Evolutionary conservation across 2,888 invertebrate species (phyloP), one percentile per base, ranked within the genome.

Genomic region (Harmothoe impar): DNA sequence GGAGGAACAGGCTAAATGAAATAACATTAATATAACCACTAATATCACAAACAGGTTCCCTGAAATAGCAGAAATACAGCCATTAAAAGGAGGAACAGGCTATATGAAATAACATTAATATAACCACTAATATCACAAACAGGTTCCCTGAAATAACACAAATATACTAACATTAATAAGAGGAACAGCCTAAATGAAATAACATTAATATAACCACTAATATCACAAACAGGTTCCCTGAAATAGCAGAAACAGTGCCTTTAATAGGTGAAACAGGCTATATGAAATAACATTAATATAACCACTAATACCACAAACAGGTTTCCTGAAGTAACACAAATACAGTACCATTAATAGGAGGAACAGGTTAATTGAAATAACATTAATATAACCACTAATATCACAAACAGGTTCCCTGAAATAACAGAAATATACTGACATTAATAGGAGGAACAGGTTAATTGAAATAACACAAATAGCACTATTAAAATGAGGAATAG

Each of bases 181-280:
- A 98, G 98, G n/a, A n/a, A n/a, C 92, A 98, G 95, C 7, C n/a
- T n/a, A n/a, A n/a, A n/a, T n/a, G n/a, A n/a, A n/a, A n/a, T n/a
- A n/a, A n/a, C n/a, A n/a, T n/a, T n/a, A n/a, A n/a, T n/a, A 97
- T 97, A 91, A 98, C 98, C 91, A 98, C 98, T 91, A 98, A 96
- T 92, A 98, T 98, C 90, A 98, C 98, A 93, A 98, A 97, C 78
- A 98, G 96, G 95, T 98, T 98, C 1, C 98, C 98, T 98, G 97
- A 62, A 56, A 78, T 51, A 52, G 31, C 51, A 29, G 17, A 25
- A 89, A 89, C 15, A 62, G 3, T n/a, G 43, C 10, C 94, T 98
- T 97, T 85, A 98, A 97, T 91, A 98, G 97, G 91, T 98, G 98
- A n/a, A n/a, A n/a, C 92, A 98, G 95, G 7, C n/a, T n/a, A n/a